Evolutionary conservation across 2,113 vertebrate genomes (phyloP), one percentile per base, ranked within the genome.

Genomic region (Corapipo altera): DNA sequence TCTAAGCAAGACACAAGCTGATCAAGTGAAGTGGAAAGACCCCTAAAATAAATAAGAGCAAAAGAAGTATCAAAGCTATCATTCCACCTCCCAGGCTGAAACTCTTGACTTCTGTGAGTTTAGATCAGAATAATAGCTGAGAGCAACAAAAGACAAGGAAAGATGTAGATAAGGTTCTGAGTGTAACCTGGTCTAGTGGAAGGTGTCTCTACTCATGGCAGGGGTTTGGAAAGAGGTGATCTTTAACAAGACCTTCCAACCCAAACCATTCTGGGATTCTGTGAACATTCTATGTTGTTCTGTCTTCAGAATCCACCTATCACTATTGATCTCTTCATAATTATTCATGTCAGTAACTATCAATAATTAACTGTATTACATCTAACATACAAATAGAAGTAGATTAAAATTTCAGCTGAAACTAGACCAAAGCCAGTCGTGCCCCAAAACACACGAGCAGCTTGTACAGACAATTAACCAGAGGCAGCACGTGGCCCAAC

Each of bases 1-100:
- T 66, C 72, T 52, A 69, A 90, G 82, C 48, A 89, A 87, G 61
- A 41, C 52, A 74, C 57, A 89, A 86, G 43, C 48, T 44, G 65
- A 88, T 77, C 62, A 79, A 61, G 12, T 14, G 26, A 66, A 70
- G 48, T 4, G 11, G 51, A 54, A 95, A 93, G 69, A 52, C 15
- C 39, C 69, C 43, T 48, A 52, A 88, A 94, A 81, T 37, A 88
- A 91, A 15, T 39, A 86, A 52, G 57, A 43, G 44, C 27, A 70
- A 33, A 76, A 88, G 51, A 49, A 21, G 19, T 20, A 66, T 3
- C 46, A 65, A 78, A 78, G n/a, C 32, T 78, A 55, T 52, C 37
- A n/a, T 49, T 57, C n/a, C 62, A 59, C 30, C 55, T 85, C 65
- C 57, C 39, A 11, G 2, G 3, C 19, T 26, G 15, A 61, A 5